These are phyloP conservation scores for Periophthalmus magnuspinnatus DNA, from an alignment of 2,797 vertebrate genomes.

Conservation along the genomic window DNA sequence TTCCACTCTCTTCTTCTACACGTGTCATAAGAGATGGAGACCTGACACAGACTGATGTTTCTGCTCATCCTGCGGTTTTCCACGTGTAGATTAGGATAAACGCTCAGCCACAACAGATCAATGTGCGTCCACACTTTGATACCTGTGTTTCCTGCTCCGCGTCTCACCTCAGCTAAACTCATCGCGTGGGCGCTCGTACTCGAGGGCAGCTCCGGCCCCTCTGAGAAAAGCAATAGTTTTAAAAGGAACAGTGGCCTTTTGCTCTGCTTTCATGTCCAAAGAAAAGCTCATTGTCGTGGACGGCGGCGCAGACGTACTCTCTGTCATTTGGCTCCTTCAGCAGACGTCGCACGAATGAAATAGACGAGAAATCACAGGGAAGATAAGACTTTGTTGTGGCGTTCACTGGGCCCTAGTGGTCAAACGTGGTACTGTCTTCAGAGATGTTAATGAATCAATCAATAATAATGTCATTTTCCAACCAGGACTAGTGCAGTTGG, in stretches of 20 bases:
- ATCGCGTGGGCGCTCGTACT: constrained; percentile 8
- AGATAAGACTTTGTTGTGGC: constrained; percentile 26
- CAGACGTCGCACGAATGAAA: constrained; percentile 4
- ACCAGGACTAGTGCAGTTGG: too few relatives aligned
- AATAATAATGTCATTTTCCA: too few relatives aligned
- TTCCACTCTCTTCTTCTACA: too few relatives aligned
- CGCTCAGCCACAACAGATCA: constrained; percentile 36
- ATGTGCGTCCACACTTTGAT: constrained; percentile 19
- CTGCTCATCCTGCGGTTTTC: constrained; percentile 43
- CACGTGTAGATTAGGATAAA: constrained; percentile 45
- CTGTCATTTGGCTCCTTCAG: constrained; percentile 19
- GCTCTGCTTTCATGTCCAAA: constrained; percentile 23
- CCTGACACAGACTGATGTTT: constrained; percentile 52
- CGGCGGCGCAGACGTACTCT: constrained; percentile 41
- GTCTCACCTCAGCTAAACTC: neutral
- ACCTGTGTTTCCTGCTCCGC: constrained; percentile 1
- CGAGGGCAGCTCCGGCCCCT: constrained; percentile 12
- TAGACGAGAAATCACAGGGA: constrained; percentile 30
- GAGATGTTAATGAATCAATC: too few relatives aligned
- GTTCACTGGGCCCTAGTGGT: too few relatives aligned
- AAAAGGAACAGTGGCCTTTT: constrained; percentile 2
- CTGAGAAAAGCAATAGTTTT: constrained; percentile 19
- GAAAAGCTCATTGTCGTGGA: constrained; percentile 40
- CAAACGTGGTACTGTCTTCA: too few relatives aligned
- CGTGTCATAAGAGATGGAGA: constrained; percentile 51